These are phyloP conservation scores for Tuberolachnus salignus DNA, from an alignment of 2,888 invertebrate species.

Conservation along the genomic window DNA sequence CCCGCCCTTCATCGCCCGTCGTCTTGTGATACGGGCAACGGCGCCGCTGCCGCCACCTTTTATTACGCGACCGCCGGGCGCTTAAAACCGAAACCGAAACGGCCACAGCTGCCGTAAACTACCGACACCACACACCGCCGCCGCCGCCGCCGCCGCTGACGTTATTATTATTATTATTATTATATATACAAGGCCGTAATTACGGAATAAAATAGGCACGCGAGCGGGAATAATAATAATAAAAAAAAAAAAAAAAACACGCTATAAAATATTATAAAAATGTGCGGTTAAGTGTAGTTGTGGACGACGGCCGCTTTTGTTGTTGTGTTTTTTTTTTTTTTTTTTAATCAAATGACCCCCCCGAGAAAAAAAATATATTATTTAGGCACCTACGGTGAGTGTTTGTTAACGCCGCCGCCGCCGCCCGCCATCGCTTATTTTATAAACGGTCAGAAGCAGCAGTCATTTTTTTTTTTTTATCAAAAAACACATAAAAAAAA, in stretches of 20 bases:
- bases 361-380: neutral
- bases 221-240: neutral
- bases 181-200: constrained; percentile 25
- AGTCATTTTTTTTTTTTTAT: neutral
- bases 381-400: no score
- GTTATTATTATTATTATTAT: constrained; percentile 42
- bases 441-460: neutral
- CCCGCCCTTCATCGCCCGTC: neutral
- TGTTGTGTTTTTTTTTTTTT: neutral
- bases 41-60: constrained; percentile 18
- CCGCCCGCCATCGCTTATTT: no score
- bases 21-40: neutral
- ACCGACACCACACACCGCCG: no score
- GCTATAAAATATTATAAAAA: constrained; percentile 41
- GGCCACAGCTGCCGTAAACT: constrained; percentile 51
- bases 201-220: constrained; percentile 32
- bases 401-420: neutral
- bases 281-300: constrained; percentile 12
- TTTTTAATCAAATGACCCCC: constrained; percentile 22
- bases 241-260: constrained; percentile 20
- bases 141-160: no score
- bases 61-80: no score
- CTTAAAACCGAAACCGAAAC: no score
- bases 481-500: no score
- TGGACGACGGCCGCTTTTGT: constrained; percentile 4